Evolutionary conservation across 92 coral and sea anemone species (phyloP), one percentile per base, ranked within the genome.

Genomic region (Phenganax subtilis): DNA sequence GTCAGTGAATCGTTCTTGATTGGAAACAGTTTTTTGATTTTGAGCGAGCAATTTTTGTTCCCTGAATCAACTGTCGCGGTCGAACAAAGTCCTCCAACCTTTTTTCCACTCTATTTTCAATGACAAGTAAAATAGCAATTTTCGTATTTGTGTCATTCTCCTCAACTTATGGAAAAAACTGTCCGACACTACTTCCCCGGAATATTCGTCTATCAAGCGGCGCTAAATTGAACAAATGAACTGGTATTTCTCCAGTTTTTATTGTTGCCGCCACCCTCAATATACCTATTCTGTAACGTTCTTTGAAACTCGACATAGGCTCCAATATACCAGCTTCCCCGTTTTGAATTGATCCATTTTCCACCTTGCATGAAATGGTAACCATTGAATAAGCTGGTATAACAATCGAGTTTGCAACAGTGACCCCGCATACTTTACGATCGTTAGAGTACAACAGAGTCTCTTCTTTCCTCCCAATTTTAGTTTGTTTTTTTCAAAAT

Each of bases 161-260:
- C 28, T 60, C 86, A 30, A 83, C 28, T 61, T 74, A 65, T 27
- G 86, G 86, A 57, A 55, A 83, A 6, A 83, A 75, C 27, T 83
- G 57, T 74, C 86, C 86, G 47, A 83, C 86, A 20, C 71, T 73
- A 55, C 86, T 83, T 51, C 86, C 81, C 57, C 57, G 61, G 86
- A 57, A 83, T 52, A 75, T 61, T 62, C 27, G 61, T 74, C 55
- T 57, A 10, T 15, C 59, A 0, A n/a, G 57, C 3, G 59, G 63
- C 28, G 0, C 55, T 9, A 47, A 17, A 57, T 83, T 83, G 54
- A 74, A 83, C 47, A 83, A 16, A 29, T 82, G 61, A n/a, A 83
- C 86, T 55, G 82, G 81, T 83, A 83, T 54, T 59, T 73, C 54
- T 73, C 82, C 86, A 12, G 74, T 63, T 44, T 75, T 10, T 75